Conservation (phyloP, 2,113 vertebrate species). For the Misgurnus mizolepis region DNA sequence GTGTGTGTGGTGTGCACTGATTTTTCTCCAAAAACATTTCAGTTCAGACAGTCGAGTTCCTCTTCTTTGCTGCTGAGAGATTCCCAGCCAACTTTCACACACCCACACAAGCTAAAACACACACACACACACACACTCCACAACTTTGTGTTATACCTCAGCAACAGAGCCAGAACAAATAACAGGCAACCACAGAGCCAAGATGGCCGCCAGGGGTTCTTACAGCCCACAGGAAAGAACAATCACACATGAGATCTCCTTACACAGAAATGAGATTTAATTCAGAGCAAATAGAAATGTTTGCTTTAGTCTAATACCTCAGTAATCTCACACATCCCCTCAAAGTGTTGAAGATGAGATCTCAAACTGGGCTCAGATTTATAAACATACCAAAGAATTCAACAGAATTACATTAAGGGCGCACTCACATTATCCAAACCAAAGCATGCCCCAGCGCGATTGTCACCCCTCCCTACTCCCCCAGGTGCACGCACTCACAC, state of each 20-base stretch:
- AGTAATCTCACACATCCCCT: too few relatives aligned
- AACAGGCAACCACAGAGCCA: slow-evolving; percentile 10
- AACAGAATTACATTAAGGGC: too few relatives aligned
- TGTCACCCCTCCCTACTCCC: too few relatives aligned
- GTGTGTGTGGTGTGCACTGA: not conserved
- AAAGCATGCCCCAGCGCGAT: too few relatives aligned
- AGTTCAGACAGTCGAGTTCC: slow-evolving; percentile 6
- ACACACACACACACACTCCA: slow-evolving; percentile 8
- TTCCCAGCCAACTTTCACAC: slow-evolving; percentile 45
- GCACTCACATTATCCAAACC: too few relatives aligned
- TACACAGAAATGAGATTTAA: too few relatives aligned
- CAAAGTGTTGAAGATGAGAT: too few relatives aligned
- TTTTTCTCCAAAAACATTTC: slow-evolving; percentile 27
- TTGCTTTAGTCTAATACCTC: too few relatives aligned
- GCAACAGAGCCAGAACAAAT: not conserved
- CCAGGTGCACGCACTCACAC: too few relatives aligned
- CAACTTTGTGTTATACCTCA: not conserved
- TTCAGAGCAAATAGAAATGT: too few relatives aligned
- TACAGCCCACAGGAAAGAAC: not conserved
- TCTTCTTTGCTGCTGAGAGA: slow-evolving; percentile 34
- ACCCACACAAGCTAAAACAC: slow-evolving; percentile 38
- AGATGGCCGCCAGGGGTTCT: slow-evolving; percentile 3
- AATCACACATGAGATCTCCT: not conserved
- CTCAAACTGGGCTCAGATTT: too few relatives aligned
- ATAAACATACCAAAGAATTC: too few relatives aligned